These are phyloP conservation scores for Drosophila sordidula DNA, from an alignment of 2,888 invertebrate species.

Conservation along the genomic window DNA sequence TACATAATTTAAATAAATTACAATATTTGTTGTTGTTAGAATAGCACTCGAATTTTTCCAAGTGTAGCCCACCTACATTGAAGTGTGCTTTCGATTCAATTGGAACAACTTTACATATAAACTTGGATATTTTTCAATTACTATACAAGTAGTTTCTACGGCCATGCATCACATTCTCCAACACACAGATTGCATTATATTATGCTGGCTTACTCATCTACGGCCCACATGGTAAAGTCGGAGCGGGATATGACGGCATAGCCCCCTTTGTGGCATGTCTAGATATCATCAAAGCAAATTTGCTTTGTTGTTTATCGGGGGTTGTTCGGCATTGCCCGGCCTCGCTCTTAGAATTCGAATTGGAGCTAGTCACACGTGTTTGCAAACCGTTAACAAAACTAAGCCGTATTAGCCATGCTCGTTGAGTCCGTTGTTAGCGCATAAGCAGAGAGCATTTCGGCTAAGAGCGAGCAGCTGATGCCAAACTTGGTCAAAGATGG, in stretches of 20 bases:
- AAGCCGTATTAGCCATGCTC: conserved; percentile 70
- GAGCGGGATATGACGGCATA: conserved; percentile 46
- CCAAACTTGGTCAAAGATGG: conserved; percentile 7
- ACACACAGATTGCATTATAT: conserved; percentile 57
- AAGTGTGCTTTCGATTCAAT: background rate
- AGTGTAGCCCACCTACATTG: conserved; percentile 7
- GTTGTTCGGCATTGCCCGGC: conserved; percentile 13
- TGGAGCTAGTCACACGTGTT: conserved; percentile 51
- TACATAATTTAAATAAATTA: too few relatives aligned
- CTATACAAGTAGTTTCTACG: background rate
- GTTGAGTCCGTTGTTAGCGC: conserved; percentile 25
- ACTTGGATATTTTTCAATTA: too few relatives aligned
- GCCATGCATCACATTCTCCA: conserved; percentile 8
- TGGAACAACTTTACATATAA: background rate
- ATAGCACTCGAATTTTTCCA: background rate
- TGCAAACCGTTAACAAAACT: conserved; percentile 75
- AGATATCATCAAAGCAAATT: conserved; percentile 62
- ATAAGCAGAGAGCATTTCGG: conserved; percentile 7
- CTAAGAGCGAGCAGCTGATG: conserved; percentile 48
- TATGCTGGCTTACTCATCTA: conserved; percentile 48
- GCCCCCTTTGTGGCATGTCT: conserved; percentile 31
- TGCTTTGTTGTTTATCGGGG: conserved; percentile 42
- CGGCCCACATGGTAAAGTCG: conserved; percentile 34
- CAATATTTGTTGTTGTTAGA: too few relatives aligned
- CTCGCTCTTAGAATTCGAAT: conserved; percentile 15